phyloP scores from a whole-genome alignment of 2,113 vertebrate genomes.

The Lagopus leucura region DNA sequence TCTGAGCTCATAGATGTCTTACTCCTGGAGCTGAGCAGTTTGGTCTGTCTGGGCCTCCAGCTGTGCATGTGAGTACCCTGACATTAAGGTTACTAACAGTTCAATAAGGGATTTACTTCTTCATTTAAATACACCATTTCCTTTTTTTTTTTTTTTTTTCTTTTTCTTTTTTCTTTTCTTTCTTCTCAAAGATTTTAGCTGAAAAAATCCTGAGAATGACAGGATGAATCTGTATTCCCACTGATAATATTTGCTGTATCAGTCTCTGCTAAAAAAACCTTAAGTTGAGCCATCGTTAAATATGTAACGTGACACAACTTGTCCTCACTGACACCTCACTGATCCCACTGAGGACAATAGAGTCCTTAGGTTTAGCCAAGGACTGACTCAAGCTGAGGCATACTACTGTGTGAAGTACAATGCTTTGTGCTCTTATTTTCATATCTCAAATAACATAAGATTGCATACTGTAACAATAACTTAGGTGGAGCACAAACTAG shows the following conservation, averaged over 20 bases:
- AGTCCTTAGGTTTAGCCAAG: background rate
- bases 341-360: background rate
- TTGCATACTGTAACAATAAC: background rate
- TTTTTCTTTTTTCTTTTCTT: background rate
- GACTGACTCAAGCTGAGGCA: slow-evolving; percentile 4
- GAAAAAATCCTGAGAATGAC: background rate
- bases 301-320: background rate
- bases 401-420: background rate
- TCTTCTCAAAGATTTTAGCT: background rate
- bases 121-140: background rate
- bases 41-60: background rate
- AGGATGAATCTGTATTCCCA: background rate
- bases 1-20: background rate
- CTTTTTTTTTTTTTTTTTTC: background rate
- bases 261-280: background rate
- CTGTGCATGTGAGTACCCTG: fast-evolving
- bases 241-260: background rate
- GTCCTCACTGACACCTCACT: background rate
- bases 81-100: background rate
- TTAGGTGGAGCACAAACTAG: slow-evolving; percentile 40
- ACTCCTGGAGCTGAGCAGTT: background rate
- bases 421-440: slow-evolving; percentile 3
- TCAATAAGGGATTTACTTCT: background rate
- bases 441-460: slow-evolving; percentile 39
- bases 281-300: background rate